Percentiles rank a stretch among this genome's conserved stretches.
Conservation (phyloP, 2,113 vertebrate genomes). For the Clinocottus analis region DNA sequence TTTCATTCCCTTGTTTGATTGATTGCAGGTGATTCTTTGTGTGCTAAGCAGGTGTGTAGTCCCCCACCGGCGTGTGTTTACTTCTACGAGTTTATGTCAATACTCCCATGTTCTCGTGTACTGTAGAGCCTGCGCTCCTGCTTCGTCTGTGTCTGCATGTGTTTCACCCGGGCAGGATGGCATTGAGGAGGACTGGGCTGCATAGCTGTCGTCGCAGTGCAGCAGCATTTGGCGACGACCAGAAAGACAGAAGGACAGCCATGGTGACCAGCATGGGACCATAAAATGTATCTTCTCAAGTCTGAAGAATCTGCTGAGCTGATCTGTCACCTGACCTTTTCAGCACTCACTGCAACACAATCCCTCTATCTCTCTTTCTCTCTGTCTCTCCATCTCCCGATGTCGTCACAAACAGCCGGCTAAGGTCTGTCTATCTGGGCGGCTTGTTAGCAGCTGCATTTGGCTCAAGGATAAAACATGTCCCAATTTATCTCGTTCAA, state of each 20-base stretch:
- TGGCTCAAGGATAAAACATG: background rate
- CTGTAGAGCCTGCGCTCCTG: background rate
- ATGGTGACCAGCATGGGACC: slow-evolving; percentile 2
- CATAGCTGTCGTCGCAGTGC: slow-evolving; percentile 65
- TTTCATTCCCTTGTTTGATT: slow-evolving; percentile 27
- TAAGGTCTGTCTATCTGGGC: background rate
- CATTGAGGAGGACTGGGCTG: slow-evolving; percentile 38
- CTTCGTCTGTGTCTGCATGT: background rate
- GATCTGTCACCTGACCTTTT: slow-evolving; percentile 10
- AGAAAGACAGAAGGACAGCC: slow-evolving; percentile 16
- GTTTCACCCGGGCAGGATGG: background rate
- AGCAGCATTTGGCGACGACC: slow-evolving; percentile 23
- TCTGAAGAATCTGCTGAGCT: background rate
- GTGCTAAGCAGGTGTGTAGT: background rate
- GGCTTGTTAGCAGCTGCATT: slow-evolving; percentile 8
- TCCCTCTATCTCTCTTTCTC: slow-evolving; percentile 3
- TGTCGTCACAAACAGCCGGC: background rate
- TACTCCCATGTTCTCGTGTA: background rate
- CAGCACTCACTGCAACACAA: slow-evolving; percentile 14
- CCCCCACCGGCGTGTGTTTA: background rate
- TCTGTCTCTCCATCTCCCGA: background rate
- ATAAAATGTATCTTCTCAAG: background rate
- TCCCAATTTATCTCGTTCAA: background rate
- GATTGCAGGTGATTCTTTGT: slow-evolving; percentile 18
- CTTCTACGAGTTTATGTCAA: background rate